phyloP scores from a whole-genome alignment of 1,140 invertebrate genomes.

The Yoshiicerus persimilis region DNA sequence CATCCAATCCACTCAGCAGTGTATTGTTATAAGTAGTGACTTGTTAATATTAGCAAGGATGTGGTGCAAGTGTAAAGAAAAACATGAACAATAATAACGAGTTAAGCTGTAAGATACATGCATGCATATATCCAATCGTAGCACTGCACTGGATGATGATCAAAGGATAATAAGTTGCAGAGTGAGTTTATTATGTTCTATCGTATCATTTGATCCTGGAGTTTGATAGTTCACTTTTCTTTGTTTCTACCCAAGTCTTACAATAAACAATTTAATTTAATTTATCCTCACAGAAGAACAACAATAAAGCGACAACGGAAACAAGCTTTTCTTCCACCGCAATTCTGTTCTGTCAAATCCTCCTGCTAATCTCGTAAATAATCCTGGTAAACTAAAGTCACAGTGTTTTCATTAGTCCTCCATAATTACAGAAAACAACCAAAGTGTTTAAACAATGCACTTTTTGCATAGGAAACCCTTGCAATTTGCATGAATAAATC shows the following conservation, averaged over 20 bases:
- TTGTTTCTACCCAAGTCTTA: not conserved
- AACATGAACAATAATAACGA: constrained; percentile 1
- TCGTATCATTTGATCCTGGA: not conserved
- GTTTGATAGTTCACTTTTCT: not conserved
- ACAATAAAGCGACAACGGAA: not conserved
- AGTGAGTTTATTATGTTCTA: not conserved
- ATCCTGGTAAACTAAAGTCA: not conserved
- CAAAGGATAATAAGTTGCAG: not conserved
- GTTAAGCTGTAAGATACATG: not conserved
- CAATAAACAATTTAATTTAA: not conserved
- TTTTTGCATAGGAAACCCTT: too few species aligned
- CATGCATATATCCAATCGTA: not conserved
- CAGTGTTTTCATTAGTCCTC: not conserved
- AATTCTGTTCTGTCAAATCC: not conserved
- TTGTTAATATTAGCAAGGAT: not conserved
- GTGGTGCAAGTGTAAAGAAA: not conserved
- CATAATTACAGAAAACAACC: not conserved
- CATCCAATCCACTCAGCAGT: not conserved
- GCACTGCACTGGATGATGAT: not conserved
- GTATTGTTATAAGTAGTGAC: not conserved
- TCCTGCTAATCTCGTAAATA: not conserved
- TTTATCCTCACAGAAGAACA: not conserved
- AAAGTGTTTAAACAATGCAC: not conserved
- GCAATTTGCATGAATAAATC: not conserved
- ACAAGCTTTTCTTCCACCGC: not conserved